Percentiles rank a stretch among this genome's conserved stretches.
These are phyloP conservation scores for Parus major DNA, from an alignment of 2,113 vertebrate species.

Conservation along the genomic window DNA sequence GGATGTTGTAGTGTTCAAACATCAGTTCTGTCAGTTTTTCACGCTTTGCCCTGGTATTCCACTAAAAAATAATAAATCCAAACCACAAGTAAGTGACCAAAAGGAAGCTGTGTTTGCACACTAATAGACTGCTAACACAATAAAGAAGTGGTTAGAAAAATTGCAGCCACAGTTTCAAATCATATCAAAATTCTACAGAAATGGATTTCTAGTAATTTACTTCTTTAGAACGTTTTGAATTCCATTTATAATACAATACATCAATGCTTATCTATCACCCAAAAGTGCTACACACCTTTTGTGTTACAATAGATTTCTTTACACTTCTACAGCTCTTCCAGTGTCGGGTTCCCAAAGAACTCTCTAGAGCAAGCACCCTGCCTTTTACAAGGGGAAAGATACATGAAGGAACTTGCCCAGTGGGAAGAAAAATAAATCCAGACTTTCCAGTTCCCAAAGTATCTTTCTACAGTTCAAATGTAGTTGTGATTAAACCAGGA, in stretches of 20 bases:
- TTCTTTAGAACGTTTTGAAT: neutral
- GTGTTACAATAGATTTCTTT: neutral
- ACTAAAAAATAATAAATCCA: conserved; percentile 72
- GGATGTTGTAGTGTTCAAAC: conserved; percentile 99
- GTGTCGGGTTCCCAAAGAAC: neutral
- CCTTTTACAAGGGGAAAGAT: neutral
- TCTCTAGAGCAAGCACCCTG: neutral
- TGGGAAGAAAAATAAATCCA: neutral
- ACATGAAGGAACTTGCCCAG: neutral
- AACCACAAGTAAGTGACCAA: neutral
- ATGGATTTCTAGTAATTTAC: neutral
- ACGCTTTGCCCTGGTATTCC: conserved; percentile 97
- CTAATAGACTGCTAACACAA: neutral
- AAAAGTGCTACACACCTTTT: neutral
- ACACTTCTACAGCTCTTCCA: neutral
- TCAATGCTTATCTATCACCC: neutral
- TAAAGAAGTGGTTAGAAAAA: neutral
- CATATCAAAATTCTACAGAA: neutral
- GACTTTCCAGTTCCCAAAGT: neutral
- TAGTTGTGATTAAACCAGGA: neutral
- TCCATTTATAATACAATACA: neutral
- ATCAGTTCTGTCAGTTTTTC: conserved; percentile 97
- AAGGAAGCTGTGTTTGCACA: neutral
- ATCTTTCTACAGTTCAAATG: neutral
- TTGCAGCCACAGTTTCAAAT: neutral